Evolutionary conservation across 2,888 invertebrate species (phyloP).

Genomic region (Adelognathus sp.): DNA sequence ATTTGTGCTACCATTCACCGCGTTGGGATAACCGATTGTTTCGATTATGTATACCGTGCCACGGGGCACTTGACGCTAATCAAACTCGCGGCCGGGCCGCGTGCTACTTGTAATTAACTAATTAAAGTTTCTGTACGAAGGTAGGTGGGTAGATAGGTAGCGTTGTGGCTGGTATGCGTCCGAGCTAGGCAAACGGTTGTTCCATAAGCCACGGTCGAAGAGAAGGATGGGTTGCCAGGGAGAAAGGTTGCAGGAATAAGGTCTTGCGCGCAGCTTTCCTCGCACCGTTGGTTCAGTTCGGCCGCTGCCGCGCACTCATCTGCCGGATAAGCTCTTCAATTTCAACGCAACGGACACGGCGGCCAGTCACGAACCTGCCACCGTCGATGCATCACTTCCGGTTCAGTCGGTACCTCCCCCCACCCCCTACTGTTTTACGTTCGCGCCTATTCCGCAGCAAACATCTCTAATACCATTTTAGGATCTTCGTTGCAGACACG

Average conservation of each 20-base stretch:
- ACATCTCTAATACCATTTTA: conserved; percentile 24
- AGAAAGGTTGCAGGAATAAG: conserved; percentile 29
- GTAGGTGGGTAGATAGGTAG: conserved; percentile 27
- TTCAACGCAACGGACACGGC: conserved; percentile 70
- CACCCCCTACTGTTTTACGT: conserved; percentile 13
- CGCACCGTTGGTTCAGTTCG: conserved; percentile 26
- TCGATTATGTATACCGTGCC: conserved; percentile 48
- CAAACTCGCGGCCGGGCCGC: conserved; percentile 51
- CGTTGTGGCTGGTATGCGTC: not conserved
- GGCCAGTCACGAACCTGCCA: conserved; percentile 69
- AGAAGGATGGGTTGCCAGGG: not conserved
- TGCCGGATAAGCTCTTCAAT: conserved; percentile 72
- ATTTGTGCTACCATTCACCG: conserved; percentile 24
- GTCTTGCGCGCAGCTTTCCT: conserved; percentile 29
- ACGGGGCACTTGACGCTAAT: conserved; percentile 45
- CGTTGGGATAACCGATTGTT: conserved; percentile 45
- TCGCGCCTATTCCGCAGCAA: not conserved
- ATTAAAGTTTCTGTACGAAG: conserved; percentile 68
- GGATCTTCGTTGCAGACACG: conserved; percentile 3
- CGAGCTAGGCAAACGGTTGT: conserved; percentile 11
- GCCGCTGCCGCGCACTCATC: conserved; percentile 65
- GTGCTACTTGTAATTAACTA: conserved; percentile 67
- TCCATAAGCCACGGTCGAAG: conserved; percentile 1
- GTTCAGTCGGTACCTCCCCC: conserved; percentile 9
- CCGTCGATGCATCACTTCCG: conserved; percentile 60